Evolutionary conservation across 2,797 vertebrate species (phyloP).

Genomic region (Cossypha caffra): DNA sequence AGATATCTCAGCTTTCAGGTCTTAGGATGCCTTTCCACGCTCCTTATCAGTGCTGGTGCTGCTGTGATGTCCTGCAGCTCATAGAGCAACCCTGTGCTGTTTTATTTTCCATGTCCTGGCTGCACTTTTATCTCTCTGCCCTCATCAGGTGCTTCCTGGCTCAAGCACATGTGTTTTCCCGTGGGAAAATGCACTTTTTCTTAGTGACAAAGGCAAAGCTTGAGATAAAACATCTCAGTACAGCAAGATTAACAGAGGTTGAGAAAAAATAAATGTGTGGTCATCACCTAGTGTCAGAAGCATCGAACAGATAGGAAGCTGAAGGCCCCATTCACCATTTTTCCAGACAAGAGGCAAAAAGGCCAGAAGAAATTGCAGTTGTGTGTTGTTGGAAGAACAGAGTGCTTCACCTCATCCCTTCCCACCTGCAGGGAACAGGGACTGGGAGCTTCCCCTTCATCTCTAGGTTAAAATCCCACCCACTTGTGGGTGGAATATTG

Average conservation of each 20-base stretch:
- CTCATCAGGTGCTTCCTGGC: not conserved
- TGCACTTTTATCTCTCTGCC: not conserved
- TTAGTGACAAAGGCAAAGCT: not conserved
- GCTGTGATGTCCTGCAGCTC: not conserved
- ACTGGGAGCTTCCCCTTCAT: not conserved
- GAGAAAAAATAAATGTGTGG: constrained; percentile 31
- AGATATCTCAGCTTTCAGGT: not conserved
- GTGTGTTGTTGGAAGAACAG: not conserved
- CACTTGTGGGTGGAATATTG: not conserved
- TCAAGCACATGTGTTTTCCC: not conserved
- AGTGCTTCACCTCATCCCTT: not conserved
- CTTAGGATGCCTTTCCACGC: not conserved
- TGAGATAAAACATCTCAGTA: constrained; percentile 36
- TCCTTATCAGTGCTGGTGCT: not conserved
- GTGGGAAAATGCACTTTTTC: not conserved
- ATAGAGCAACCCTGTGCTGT: not conserved
- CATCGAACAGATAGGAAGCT: not conserved
- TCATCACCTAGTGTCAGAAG: constrained; percentile 24
- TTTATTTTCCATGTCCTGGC: not conserved
- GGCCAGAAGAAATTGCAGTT: not conserved
- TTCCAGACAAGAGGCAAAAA: not conserved
- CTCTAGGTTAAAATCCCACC: not conserved
- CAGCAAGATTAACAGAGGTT: constrained; percentile 1
- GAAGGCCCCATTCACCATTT: constrained; percentile 11
- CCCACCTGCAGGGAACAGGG: not conserved